These are phyloP conservation scores for Cygnus olor DNA, from an alignment of 2,797 vertebrate genomes.

Conservation along the genomic window DNA sequence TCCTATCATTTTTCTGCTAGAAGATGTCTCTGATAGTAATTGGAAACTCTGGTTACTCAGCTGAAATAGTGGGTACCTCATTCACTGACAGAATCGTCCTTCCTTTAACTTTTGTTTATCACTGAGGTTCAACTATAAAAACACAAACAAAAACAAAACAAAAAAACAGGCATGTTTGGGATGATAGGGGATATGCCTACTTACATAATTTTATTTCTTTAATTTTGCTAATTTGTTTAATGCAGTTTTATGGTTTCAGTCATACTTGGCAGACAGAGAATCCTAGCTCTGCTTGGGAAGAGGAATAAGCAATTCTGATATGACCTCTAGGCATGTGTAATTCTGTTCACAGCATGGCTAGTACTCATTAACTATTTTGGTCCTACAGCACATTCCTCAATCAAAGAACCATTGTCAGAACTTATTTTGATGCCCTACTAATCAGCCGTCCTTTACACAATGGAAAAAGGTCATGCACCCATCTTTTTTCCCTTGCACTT, in stretches of 20 bases:
- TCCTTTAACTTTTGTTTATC: background rate
- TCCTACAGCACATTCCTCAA: background rate
- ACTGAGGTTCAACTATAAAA: background rate
- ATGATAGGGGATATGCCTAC: rapidly evolving
- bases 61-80: background rate
- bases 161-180: background rate
- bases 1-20: background rate
- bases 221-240: background rate
- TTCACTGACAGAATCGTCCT: background rate
- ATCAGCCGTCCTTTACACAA: background rate
- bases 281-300: background rate
- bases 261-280: background rate
- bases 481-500: background rate
- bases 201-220: background rate
- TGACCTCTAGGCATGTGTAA: background rate
- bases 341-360: background rate
- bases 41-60: background rate
- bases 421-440: background rate
- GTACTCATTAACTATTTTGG: background rate
- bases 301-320: background rate
- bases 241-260: background rate
- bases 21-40: background rate
- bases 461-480: background rate
- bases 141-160: background rate
- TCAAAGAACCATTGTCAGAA: background rate